These are phyloP conservation scores for Epirrhoe alternata DNA, from an alignment of 2,888 invertebrate genomes.

Conservation along the genomic window DNA sequence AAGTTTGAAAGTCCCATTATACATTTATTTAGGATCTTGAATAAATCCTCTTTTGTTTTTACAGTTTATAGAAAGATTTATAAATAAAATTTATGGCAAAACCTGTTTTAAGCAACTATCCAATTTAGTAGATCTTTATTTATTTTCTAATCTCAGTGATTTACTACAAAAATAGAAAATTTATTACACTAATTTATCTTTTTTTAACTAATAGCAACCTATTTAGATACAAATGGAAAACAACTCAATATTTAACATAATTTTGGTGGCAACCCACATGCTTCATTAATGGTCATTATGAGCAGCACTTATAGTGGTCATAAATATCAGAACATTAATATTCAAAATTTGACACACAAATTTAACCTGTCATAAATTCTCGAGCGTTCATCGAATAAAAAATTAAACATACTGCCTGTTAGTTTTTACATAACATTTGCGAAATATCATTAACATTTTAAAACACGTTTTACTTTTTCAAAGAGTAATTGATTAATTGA, in stretches of 20 bases:
- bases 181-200: background rate
- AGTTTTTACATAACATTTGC: background rate
- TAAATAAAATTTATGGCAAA: background rate
- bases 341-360: constrained; percentile 61
- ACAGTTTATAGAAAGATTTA: background rate
- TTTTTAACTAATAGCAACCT: background rate
- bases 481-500: no score
- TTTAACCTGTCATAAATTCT: constrained; percentile 45
- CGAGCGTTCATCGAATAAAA: background rate
- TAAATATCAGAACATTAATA: constrained; percentile 60
- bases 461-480: no score
- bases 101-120: background rate
- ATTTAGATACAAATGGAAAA: constrained; percentile 10
- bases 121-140: background rate
- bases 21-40: no score
- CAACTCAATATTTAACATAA: background rate
- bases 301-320: constrained; percentile 32
- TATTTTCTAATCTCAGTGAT: background rate
- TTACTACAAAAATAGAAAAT: background rate
- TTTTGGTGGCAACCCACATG: constrained; percentile 9
- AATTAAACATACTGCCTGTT: background rate
- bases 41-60: no score
- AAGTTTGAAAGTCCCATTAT: no score
- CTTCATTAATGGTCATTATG: constrained; percentile 9
- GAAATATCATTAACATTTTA: no score